phyloP scores from a whole-genome alignment of 2,113 vertebrate genomes.

The Mohoua ochrocephala region DNA sequence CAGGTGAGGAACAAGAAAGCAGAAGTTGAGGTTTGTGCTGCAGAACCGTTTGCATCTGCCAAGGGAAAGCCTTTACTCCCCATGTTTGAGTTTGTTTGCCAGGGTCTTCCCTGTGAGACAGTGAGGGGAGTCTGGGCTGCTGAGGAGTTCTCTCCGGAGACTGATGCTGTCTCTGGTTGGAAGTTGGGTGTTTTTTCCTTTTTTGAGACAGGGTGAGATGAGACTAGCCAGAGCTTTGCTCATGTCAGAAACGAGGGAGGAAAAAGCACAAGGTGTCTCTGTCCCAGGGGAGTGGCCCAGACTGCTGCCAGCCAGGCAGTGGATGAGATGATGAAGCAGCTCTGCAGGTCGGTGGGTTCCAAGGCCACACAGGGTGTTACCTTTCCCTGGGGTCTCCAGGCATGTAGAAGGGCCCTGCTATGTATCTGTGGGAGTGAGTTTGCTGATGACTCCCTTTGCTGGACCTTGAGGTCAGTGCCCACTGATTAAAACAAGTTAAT shows the following conservation, averaged over 20 bases:
- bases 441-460: not conserved
- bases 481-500: constrained; percentile 15
- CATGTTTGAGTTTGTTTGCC: not conserved
- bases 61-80: not conserved
- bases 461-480: not conserved
- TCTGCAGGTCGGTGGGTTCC: not conserved
- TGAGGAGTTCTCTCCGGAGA: not conserved
- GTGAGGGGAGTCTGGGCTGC: not conserved
- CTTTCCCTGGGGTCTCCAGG: not conserved
- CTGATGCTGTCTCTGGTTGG: not conserved
- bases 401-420: fast-evolving
- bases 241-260: not conserved
- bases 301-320: not conserved
- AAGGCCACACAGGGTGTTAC: no score
- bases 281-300: not conserved
- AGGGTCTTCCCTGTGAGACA: not conserved
- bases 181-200: not conserved
- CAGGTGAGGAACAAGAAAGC: not conserved
- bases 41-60: not conserved
- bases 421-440: not conserved
- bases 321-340: not conserved
- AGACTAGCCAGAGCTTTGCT: not conserved
- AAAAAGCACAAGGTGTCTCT: not conserved
- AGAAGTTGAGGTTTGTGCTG: not conserved
- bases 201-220: not conserved